Evolutionary conservation across 2,888 invertebrate genomes (phyloP), one percentile per base, ranked within the genome.

Genomic region (Xanthia icteritia): DNA sequence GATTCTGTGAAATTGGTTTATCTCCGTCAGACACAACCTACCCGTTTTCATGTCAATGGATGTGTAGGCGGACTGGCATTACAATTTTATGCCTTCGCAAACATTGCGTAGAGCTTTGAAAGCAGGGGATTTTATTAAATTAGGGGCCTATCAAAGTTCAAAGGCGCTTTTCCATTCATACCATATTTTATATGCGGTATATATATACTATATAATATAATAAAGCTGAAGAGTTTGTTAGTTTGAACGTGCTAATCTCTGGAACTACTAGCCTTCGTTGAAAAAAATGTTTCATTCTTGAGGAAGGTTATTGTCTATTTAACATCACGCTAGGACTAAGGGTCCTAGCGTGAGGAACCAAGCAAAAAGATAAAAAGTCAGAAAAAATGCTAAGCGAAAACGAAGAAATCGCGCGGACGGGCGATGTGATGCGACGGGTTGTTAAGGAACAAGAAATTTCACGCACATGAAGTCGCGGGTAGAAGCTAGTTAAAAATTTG

Each of bases 1-100:
- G 63, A 58, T 64, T 36, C 45, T n/a, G 15, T 31, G 36, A 54
- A 76, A 60, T 65, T 51, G 45, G 36, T 65, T 80, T 81, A 65
- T 45, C 58, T 64, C 27, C 51, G 27, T 27, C n/a, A 77, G 36
- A 36, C 36, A 51, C 48, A 36, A 54, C 36, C 67, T 77, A 82
- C 66, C 42, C 66, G 8, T 36, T 42, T 36, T 56, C 23, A 48
- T 63, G 6, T 27, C 45, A 67, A 63, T 67, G n/a, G 61, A 31
- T 56, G 42, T 36, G 83, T 63, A 13, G 63, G 42, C 31, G 56
- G 27, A 2, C 5, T 63, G 17, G 17, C 36, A 67, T 58, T 64
- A 51, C 17, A 68, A 64, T 79, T 63, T 64, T 64, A 82, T 23
- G 42, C 54, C 60, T 48, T 31, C 20, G 15, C 36, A 39, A 66